Percentiles rank a stretch among this genome's conserved stretches.
Conservation (phyloP, 2,113 vertebrate genomes). For the Chaetodon trifascialis region DNA sequence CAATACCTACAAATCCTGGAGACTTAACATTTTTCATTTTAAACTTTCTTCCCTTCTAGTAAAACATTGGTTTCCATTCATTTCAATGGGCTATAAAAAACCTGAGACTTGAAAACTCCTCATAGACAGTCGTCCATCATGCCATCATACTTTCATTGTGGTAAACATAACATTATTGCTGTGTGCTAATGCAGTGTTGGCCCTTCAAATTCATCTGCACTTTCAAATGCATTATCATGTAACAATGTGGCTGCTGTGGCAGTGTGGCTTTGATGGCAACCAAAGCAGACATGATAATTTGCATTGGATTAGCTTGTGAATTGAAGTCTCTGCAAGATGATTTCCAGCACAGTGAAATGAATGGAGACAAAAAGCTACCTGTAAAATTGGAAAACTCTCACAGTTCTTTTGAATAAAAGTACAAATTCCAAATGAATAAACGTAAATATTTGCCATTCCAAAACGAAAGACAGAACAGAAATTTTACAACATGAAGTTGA, state of each 20-base stretch:
- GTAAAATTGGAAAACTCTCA: too few relatives aligned
- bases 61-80: not conserved
- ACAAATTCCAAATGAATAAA: too few relatives aligned
- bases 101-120: not conserved
- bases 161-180: not conserved
- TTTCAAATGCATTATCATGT: not conserved
- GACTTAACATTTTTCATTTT: not conserved
- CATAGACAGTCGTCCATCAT: not conserved
- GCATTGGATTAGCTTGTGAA: not conserved
- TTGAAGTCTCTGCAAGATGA: too few relatives aligned
- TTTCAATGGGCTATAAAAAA: not conserved
- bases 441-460: too few relatives aligned
- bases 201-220: not conserved
- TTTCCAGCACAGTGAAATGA: too few relatives aligned
- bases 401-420: too few relatives aligned
- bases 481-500: too few relatives aligned
- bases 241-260: too few relatives aligned
- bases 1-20: not conserved
- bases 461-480: too few relatives aligned
- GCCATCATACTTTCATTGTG: not conserved
- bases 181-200: not conserved
- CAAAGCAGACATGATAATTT: not conserved
- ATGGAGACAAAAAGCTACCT: too few relatives aligned
- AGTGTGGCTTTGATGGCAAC: too few relatives aligned
- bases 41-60: not conserved